Evolutionary conservation across 2,113 vertebrate genomes (phyloP).

Genomic region (Eonycteris spelaea): DNA sequence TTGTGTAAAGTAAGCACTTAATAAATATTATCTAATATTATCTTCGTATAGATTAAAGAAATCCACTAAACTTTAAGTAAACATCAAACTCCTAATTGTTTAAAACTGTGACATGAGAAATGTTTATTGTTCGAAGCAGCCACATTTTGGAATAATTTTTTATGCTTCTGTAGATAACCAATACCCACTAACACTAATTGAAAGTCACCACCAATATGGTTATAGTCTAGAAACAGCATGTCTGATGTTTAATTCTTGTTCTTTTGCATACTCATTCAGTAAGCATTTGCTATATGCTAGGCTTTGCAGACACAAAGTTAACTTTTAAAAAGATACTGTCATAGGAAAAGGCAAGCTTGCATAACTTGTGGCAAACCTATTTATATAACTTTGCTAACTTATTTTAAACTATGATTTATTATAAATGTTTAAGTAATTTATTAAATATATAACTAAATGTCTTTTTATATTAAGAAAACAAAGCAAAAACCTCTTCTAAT

Average conservation of each 20-base stretch:
- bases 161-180: background rate
- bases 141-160: background rate
- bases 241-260: background rate
- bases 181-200: background rate
- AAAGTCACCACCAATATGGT: background rate
- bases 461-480: background rate
- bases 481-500: background rate
- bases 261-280: background rate
- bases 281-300: background rate
- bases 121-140: background rate
- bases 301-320: background rate
- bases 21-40: background rate
- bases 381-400: background rate
- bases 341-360: background rate
- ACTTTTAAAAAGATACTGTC: background rate
- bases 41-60: background rate
- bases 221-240: background rate
- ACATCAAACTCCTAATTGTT: background rate
- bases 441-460: background rate
- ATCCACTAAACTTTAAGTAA: background rate
- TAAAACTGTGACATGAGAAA: background rate
- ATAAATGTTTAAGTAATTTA: background rate
- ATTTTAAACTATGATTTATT: constrained; percentile 18
- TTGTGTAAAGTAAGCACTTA: background rate
- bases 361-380: background rate